Evolutionary conservation across 92 coral and sea anemone species (phyloP).

Genomic region (Umimayanthus kanabou): DNA sequence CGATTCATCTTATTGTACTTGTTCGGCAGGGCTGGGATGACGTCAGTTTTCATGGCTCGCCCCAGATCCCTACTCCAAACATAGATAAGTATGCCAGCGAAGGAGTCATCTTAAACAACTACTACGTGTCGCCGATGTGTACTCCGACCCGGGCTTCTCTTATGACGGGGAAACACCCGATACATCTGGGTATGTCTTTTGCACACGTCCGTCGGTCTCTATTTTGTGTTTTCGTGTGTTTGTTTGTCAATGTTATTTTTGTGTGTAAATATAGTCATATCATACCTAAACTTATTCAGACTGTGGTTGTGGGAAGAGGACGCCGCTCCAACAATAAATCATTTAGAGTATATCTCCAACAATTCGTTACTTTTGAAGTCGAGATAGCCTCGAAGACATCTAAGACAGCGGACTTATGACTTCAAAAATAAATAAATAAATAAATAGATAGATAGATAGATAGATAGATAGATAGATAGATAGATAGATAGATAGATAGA

Average conservation of each 20-base stretch:
- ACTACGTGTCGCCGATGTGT: constrained; percentile 95
- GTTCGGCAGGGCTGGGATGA: constrained; percentile 91
- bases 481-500: no score
- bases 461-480: no score
- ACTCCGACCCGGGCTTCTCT: constrained; percentile 95
- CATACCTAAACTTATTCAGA: no score
- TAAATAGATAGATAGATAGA: no score
- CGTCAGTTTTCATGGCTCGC: constrained; percentile 95
- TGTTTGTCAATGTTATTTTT: neutral
- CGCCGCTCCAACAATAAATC: no score
- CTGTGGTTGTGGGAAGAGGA: no score
- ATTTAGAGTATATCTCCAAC: no score
- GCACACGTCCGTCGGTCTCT: neutral
- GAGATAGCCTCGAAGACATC: no score
- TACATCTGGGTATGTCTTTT: constrained; percentile 78
- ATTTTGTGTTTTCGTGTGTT: neutral
- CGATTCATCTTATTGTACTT: neutral
- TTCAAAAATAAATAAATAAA: no score
- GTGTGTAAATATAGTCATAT: neutral
- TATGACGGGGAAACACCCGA: constrained; percentile 90
- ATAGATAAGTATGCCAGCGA: constrained; percentile 81
- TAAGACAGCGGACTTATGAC: no score
- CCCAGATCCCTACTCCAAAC: constrained; percentile 92
- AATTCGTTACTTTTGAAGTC: no score
- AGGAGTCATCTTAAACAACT: constrained; percentile 90